Base-by-base conservation (phyloP, 2,888 invertebrate genomes). In the Leptodirus hochenwartii region DNA sequence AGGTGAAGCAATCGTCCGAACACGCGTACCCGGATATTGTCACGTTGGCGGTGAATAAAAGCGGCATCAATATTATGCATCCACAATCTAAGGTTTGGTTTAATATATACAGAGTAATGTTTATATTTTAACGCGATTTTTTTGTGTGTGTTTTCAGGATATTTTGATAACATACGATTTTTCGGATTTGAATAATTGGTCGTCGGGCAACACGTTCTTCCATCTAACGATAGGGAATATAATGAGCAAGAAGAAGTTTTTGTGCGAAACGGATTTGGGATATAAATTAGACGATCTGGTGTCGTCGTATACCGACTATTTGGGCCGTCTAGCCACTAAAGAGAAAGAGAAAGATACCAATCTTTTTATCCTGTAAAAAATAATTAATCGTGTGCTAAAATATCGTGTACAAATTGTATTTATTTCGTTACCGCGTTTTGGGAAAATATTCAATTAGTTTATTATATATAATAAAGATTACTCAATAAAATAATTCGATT, bases 251-350 rank as follows among this genome's bases (percentile, higher is more conserved):
- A 80, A 79, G 15, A 90, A 90, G 53, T 59, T 77, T 33, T 63
- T 93, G 2, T 90, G 87, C 51, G 88, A 90, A 60, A 93, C 91
- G 3, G 74, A 79, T 1, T 63, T 88, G 45, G 93, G 91, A 20
- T 91, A 93, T 59, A 93, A 93, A 65, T 90, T 93, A 81, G 91
- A 93, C 51, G 91, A 93, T 53, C 66, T 95, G 30, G 68, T 95
- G 44, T 81, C 90, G 8, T 91, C 91, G 0, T 95, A 95, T 51
- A 87, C 69, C 20, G 64, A 64, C 35, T 64, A 69, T 33, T 46
- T 69, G 32, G 54, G 61, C 30, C 36, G 34, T 11, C 6, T 13
- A 4, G 36, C 15, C 16, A 16, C 29, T 11, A 35, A 34, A 27
- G 39, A 37, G 16, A 32, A 30, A 31, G 29, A 33, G 13, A 29